Conservation (phyloP, 2,888 invertebrate genomes). For the Smittia sp. region DNA sequence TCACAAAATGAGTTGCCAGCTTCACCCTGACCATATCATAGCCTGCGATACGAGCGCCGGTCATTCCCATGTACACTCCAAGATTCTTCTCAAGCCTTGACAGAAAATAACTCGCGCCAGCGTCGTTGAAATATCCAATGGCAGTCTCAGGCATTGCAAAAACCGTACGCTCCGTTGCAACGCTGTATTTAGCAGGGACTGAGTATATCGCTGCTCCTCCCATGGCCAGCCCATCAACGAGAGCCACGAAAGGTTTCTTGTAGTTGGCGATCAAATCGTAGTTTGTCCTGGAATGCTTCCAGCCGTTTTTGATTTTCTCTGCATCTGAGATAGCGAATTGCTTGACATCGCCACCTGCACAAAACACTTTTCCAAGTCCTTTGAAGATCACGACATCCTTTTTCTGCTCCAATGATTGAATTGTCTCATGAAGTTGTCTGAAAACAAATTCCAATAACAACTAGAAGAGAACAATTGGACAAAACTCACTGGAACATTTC, state of each 20-base stretch:
- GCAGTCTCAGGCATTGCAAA: conserved; percentile 70
- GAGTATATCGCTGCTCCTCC: conserved; percentile 67
- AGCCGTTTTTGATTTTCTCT: neutral
- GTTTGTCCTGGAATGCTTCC: neutral
- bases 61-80: conserved; percentile 61
- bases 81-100: conserved; percentile 58
- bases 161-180: conserved; percentile 63
- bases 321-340: no score
- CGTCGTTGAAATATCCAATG: conserved; percentile 66
- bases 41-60: conserved; percentile 57
- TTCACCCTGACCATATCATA: conserved; percentile 80
- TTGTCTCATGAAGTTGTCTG: neutral
- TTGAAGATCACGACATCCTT: neutral
- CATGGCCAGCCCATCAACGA: conserved; percentile 67
- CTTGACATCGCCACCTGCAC: conserved; percentile 60
- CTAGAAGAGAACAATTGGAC: neutral
- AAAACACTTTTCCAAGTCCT: conserved; percentile 48
- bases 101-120: conserved; percentile 64
- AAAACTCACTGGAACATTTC: conserved; percentile 69
- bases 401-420: neutral
- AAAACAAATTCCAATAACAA: neutral
- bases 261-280: conserved; percentile 54
- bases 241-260: conserved; percentile 60
- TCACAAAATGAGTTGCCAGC: conserved; percentile 81
- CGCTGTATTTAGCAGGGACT: conserved; percentile 61